A percentile compares a stretch with the other conserved stretches of the same genome.
phyloP scores from a whole-genome alignment of 2,888 invertebrate species.

The Alsophila aescularia region DNA sequence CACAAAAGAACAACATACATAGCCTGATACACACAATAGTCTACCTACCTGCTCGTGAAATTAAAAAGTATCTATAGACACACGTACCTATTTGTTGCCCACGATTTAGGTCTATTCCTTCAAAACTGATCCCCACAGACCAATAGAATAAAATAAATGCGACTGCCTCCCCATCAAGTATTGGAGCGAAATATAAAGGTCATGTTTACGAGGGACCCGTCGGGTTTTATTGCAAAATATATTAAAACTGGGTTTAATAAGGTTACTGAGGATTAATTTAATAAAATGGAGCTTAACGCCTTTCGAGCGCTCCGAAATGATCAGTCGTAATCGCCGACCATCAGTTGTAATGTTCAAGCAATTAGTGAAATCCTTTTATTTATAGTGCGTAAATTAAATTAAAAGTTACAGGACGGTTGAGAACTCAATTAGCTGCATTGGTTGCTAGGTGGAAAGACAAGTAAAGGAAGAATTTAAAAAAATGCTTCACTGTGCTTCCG shows the following conservation, averaged over 20 bases:
- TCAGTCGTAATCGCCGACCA: conserved; percentile 31
- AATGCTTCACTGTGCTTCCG: no score
- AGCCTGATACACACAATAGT: no score
- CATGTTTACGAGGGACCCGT: conserved; percentile 61
- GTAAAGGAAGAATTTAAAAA: no score
- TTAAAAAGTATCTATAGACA: no score
- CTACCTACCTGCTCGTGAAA: no score
- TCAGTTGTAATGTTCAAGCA: conserved; percentile 34
- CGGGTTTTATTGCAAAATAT: conserved; percentile 61
- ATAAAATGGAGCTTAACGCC: conserved; percentile 60
- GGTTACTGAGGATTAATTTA: conserved; percentile 75
- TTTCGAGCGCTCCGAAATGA: conserved; percentile 37
- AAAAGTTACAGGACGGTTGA: conserved; percentile 10
- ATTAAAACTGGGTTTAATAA: conserved; percentile 65
- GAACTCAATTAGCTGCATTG: conserved; percentile 7
- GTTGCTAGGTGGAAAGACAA: not conserved
- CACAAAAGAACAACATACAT: no score
- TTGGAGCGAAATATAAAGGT: conserved; percentile 38
- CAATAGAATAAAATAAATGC: conserved; percentile 40
- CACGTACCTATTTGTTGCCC: no score
- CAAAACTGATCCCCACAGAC: conserved; percentile 21
- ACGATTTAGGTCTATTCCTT: conserved; percentile 13
- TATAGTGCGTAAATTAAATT: conserved; percentile 41
- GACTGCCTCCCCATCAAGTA: conserved; percentile 18
- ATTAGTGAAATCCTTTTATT: conserved; percentile 41